These are phyloP conservation scores for Hydrolagus colliei DNA, from an alignment of 2,797 vertebrate genomes.

Conservation along the genomic window DNA sequence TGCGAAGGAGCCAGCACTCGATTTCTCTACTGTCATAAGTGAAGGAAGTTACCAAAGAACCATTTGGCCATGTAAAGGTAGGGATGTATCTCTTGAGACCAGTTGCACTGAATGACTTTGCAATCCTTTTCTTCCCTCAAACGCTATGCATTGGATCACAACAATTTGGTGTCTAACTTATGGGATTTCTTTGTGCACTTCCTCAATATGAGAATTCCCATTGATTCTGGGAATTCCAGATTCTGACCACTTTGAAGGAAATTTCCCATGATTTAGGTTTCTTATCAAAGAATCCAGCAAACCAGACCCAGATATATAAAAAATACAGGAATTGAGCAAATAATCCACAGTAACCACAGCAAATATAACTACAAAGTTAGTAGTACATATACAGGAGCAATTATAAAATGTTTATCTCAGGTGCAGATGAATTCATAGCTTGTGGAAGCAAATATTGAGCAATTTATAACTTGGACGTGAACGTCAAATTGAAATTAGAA, in stretches of 20 bases:
- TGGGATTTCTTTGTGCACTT: no score
- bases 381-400: neutral
- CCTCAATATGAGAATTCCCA: no score
- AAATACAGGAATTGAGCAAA: neutral
- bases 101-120: neutral
- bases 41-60: neutral
- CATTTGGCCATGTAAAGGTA: neutral
- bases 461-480: neutral
- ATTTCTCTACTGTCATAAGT: neutral
- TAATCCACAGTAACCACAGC: neutral
- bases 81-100: neutral
- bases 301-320: no score
- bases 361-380: neutral
- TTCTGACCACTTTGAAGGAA: no score
- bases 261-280: no score
- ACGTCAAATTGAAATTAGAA: neutral
- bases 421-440: neutral
- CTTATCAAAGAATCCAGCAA: no score
- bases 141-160: neutral
- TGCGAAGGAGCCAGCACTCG: neutral
- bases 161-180: neutral
- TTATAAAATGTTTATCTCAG: neutral
- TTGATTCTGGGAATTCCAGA: no score
- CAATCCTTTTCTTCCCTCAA: neutral
- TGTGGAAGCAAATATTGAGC: neutral